Base-by-base conservation (phyloP, 2,113 vertebrate species). In the Pseudolaguvia tuberculata region DNA sequence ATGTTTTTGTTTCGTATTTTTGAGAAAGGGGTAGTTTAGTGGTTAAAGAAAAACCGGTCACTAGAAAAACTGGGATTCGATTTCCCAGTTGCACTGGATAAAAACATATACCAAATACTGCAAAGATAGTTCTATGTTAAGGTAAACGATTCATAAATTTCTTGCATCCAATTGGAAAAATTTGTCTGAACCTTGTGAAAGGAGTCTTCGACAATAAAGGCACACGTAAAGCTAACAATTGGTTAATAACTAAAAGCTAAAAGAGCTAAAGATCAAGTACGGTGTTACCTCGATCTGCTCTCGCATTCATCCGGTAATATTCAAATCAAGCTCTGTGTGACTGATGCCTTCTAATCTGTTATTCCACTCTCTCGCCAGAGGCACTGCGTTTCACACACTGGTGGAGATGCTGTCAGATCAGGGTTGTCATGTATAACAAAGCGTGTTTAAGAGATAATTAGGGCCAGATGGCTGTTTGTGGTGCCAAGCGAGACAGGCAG, bases 361-460 rank as follows among this genome's bases (percentile, higher is more conserved):
- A 71, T 71, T 70, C 57, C 21, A 10, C 67, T 76, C 74, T 70
- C 58, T 78, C 71, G 80, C 80, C 76, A 76, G 80, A 78, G 76
- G 80, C 80, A 74, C 65, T 74, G 73, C 50, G 80, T 72, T 81
- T 78, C 67, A 76, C 77, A 81, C 77, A 68, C 80, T 78, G 77
- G 76, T 78, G 71, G 69, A 78, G 69, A 76, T 39, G 77, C 76
- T 78, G 73, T 81, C 80, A 78, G 76, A 78, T 78, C 74, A 75
- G 73, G 78, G 72, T 79, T 73, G 80, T 78, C 80, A 81, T 76
- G 73, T 76, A 81, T 78, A 81, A 81, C 80, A 81, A 81, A 81
- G 73, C 77, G 68, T 78, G 80, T 81, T 81, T 78, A 81, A 78
- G 74, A 73, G 67, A 81, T 81, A 81, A 81, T 81, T 81, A 78